phyloP scores from a whole-genome alignment of 30 jellyfish, hydroid and myxozoan genomes.

The Turritopsis dohrnii region DNA sequence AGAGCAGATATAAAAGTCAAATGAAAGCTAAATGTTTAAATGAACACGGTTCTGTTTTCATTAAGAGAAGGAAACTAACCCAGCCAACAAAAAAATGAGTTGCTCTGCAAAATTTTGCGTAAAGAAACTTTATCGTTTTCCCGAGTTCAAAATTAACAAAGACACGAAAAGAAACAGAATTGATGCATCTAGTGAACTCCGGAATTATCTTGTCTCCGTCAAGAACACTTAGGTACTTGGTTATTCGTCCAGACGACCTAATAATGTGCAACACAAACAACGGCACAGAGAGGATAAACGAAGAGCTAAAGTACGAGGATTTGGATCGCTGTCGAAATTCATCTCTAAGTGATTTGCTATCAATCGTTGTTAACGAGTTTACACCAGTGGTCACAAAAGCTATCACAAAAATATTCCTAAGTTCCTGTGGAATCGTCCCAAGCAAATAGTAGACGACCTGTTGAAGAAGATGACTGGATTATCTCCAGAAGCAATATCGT shows the following conservation, averaged over 20 bases:
- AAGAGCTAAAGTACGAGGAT: neutral
- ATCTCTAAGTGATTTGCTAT: neutral
- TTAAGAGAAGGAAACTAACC: neutral
- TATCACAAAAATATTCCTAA: neutral
- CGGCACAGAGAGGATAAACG: neutral
- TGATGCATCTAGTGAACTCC: neutral
- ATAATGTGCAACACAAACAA: neutral
- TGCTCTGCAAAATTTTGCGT: slow-evolving; percentile 20
- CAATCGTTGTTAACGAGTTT: neutral
- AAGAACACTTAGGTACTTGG: neutral
- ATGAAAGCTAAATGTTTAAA: neutral
- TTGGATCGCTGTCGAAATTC: neutral
- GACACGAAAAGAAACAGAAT: slow-evolving; percentile 23
- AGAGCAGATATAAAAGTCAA: neutral
- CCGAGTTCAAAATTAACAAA: slow-evolving; percentile 16
- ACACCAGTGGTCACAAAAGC: slow-evolving; percentile 1
- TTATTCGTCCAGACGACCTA: neutral
- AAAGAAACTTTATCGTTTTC: slow-evolving; percentile 28
- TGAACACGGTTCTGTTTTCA: neutral
- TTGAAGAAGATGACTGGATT: neutral
- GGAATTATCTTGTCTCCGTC: neutral
- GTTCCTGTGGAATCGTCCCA: neutral
- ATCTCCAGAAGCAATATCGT: neutral
- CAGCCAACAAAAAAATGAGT: slow-evolving; percentile 28
- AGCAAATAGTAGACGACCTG: neutral